Conservation (phyloP, 2,113 vertebrate genomes). For the Tylochromis polylepis region DNA sequence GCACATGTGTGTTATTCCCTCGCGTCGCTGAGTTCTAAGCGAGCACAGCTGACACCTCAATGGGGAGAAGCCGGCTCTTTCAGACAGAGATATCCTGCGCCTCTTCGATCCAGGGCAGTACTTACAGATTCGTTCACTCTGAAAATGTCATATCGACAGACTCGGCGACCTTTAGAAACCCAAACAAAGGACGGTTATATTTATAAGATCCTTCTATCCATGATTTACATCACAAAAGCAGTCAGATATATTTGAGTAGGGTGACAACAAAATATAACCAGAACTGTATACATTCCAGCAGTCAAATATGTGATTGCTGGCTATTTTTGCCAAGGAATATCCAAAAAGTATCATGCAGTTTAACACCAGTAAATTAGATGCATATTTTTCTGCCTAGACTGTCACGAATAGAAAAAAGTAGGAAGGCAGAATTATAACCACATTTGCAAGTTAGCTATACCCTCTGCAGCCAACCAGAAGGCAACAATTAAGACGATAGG, state of each 20-base stretch:
- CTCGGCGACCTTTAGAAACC: not conserved
- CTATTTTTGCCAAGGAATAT: not conserved
- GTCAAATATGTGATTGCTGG: not conserved
- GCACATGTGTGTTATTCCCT: conserved; percentile 5
- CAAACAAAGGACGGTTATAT: not conserved
- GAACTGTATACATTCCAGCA: not conserved
- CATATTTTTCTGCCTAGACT: not conserved
- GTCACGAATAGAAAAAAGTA: not conserved
- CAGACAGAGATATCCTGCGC: conserved; percentile 31
- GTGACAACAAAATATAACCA: not conserved
- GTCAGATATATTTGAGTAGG: not conserved
- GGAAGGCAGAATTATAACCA: not conserved
- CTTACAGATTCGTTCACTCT: conserved; percentile 2
- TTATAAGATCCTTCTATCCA: not conserved
- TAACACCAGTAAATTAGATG: not conserved
- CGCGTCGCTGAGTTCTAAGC: conserved; percentile 12
- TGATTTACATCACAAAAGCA: not conserved
- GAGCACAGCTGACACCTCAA: conserved; percentile 51
- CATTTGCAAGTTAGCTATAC: not conserved
- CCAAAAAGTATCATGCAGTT: not conserved
- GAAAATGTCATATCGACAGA: conserved; percentile 24
- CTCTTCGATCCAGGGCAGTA: not conserved
- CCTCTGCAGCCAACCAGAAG: not conserved
- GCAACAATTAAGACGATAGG: conserved; percentile 15
- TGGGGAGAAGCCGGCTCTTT: conserved; percentile 28